Conservation (phyloP, 37 sponge, comb jelly and placozoan genomes). For the Cliona cf. orientalis region DNA sequence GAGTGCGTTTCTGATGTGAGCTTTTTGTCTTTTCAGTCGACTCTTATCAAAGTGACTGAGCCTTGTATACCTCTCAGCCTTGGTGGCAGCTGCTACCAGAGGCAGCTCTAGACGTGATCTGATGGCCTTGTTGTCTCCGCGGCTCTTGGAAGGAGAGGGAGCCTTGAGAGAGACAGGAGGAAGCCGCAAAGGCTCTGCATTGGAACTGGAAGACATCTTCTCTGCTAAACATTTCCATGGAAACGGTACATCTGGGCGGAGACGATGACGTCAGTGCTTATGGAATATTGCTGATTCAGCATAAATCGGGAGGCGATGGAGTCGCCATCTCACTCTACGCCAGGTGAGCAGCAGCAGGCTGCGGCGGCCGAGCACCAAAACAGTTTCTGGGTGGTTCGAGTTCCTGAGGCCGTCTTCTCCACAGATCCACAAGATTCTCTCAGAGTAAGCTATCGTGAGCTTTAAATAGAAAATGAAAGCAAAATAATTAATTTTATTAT, state of each 20-base stretch:
- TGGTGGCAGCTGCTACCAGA: constrained; percentile 22
- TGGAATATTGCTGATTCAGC: no score
- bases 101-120: not conserved
- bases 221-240: no score
- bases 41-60: constrained; percentile 21
- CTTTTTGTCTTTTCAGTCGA: constrained; percentile 15
- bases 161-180: not conserved
- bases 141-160: constrained; percentile 12
- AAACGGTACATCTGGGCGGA: not conserved
- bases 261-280: not conserved
- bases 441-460: constrained; percentile 14
- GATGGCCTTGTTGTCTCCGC: not conserved
- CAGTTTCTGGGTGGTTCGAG: constrained; percentile 55
- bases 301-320: no score
- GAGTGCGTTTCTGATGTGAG: constrained; percentile 37
- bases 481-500: not conserved
- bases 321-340: no score
- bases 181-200: not conserved
- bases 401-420: constrained; percentile 43
- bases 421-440: constrained; percentile 19
- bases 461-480: no score
- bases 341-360: not conserved
- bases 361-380: no score
- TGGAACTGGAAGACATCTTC: no score
- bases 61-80: constrained; percentile 18